Percentiles rank a stretch among this genome's conserved stretches.
phyloP scores from a whole-genome alignment of 92 coral and sea anemone species.

The Phenganax stokvisi region DNA sequence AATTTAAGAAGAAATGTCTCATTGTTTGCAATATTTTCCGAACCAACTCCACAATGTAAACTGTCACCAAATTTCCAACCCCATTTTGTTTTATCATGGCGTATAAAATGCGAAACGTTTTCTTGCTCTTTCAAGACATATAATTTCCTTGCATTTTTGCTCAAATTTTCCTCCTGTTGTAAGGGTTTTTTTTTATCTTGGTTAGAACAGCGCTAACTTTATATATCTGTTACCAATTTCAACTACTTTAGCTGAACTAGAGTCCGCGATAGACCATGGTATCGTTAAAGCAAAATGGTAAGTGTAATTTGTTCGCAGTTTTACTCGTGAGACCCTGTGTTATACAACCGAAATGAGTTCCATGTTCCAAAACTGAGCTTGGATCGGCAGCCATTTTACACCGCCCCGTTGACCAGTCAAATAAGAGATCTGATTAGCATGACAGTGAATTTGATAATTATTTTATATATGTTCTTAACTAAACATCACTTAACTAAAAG shows the following conservation, averaged over 20 bases:
- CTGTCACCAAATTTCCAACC: not conserved
- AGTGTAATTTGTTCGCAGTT: not conserved
- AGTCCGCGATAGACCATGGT: not conserved
- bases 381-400: slow-evolving; percentile 21
- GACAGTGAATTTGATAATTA: slow-evolving; percentile 32
- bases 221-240: slow-evolving; percentile 7
- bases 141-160: not conserved
- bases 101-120: not conserved
- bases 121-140: not conserved
- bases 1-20: slow-evolving; percentile 1
- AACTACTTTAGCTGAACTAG: not conserved
- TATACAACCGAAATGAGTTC: not conserved
- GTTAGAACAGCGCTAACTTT: not conserved
- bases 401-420: slow-evolving; percentile 27
- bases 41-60: not conserved
- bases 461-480: slow-evolving; percentile 25
- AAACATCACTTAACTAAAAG: slow-evolving; percentile 9
- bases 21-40: not conserved
- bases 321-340: not conserved
- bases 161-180: slow-evolving; percentile 11
- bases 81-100: not conserved
- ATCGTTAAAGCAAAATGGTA: not conserved
- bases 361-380: not conserved
- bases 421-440: slow-evolving; percentile 26
- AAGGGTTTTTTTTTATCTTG: slow-evolving; percentile 2